Evolutionary conservation across 2,888 invertebrate species (phyloP).

Genomic region (Drosophila anomalipes): DNA sequence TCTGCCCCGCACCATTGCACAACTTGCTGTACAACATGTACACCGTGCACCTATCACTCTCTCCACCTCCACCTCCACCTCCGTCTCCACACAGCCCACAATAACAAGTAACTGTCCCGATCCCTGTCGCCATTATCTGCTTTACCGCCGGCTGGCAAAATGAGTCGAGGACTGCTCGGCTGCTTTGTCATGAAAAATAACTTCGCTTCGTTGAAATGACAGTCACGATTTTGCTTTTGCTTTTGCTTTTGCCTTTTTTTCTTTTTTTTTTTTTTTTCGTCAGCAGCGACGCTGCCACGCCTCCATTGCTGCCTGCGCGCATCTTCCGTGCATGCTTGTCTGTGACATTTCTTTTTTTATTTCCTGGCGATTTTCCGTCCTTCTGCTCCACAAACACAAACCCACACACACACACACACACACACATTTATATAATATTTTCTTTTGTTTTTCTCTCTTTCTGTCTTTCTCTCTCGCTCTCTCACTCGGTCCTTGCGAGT

Average conservation of each 20-base stretch:
- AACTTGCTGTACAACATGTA: constrained; percentile 29
- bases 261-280: constrained; percentile 29
- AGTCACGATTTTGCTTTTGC: constrained; percentile 75
- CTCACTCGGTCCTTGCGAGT: not conserved
- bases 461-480: not conserved
- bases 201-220: constrained; percentile 79
- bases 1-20: not conserved
- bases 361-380: constrained; percentile 49
- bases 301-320: constrained; percentile 32
- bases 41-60: constrained; percentile 41
- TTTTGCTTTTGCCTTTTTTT: constrained; percentile 19
- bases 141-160: constrained; percentile 60
- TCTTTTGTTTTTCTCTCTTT: constrained; percentile 4
- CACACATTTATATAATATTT: constrained; percentile 52
- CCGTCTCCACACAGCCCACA: not conserved
- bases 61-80: not conserved
- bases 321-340: constrained; percentile 51
- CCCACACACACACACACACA: constrained; percentile 10
- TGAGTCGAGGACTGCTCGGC: constrained; percentile 57
- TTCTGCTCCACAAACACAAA: constrained; percentile 33
- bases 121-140: constrained; percentile 61
- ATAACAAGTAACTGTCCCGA: constrained; percentile 20
- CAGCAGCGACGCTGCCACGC: constrained; percentile 40
- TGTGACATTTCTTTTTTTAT: constrained; percentile 25
- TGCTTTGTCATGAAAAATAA: constrained; percentile 79